Percentiles rank a stretch among this genome's conserved stretches.
Conservation (phyloP, 2,888 invertebrate genomes). For the Drosophila niveifrons region DNA sequence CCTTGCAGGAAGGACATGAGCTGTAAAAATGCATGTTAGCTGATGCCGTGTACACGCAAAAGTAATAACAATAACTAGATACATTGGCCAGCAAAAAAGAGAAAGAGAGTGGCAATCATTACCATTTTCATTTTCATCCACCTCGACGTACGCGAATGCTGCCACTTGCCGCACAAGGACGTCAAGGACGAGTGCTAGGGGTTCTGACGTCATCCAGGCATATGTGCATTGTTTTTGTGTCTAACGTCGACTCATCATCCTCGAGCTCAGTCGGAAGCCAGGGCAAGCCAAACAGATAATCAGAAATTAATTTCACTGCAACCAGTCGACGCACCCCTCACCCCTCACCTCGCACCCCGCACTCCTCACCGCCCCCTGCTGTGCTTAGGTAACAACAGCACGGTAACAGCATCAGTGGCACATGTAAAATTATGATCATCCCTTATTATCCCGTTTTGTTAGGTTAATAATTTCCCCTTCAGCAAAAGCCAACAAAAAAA, state of each 20-base stretch:
- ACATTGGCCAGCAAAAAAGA: slow-evolving; percentile 17
- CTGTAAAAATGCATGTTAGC: slow-evolving; percentile 49
- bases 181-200: slow-evolving; percentile 73
- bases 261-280: slow-evolving; percentile 40
- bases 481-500: slow-evolving; percentile 6
- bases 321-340: slow-evolving; percentile 47
- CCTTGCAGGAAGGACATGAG: slow-evolving; percentile 36
- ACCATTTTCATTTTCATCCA: slow-evolving; percentile 55
- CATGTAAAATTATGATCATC: slow-evolving; percentile 82
- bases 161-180: slow-evolving; percentile 64
- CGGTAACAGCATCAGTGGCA: slow-evolving; percentile 49
- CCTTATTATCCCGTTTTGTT: slow-evolving; percentile 81
- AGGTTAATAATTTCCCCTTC: slow-evolving; percentile 71
- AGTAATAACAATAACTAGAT: slow-evolving; percentile 73
- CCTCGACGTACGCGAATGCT: slow-evolving; percentile 51
- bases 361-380: slow-evolving; percentile 44
- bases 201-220: slow-evolving; percentile 68
- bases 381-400: slow-evolving; percentile 38
- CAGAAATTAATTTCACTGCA: slow-evolving; percentile 85
- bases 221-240: slow-evolving; percentile 72
- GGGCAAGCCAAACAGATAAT: slow-evolving; percentile 84
- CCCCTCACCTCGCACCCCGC: slow-evolving; percentile 1
- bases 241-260: slow-evolving; percentile 1
- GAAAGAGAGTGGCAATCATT: slow-evolving; percentile 13
- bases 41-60: slow-evolving; percentile 61